Evolutionary conservation across 2,888 invertebrate species (phyloP), one percentile per base, ranked within the genome.

Genomic region (Perizoma affinitatum): DNA sequence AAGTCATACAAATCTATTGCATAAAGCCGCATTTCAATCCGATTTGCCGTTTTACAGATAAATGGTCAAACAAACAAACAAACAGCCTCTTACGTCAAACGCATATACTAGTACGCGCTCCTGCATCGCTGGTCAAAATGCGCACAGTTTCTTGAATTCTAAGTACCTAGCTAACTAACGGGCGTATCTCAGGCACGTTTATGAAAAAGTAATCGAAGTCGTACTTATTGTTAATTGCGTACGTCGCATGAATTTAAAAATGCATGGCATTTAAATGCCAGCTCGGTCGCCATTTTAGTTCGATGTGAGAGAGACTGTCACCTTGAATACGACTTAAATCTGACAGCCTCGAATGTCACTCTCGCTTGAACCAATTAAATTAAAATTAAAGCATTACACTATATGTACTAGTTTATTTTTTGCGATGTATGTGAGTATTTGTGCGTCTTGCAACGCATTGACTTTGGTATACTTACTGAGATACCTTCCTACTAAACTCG

Each of bases 181-280:
- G 81, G 72, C 72, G 69, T 70, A 69, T 73, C 78, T 79, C 74
- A 73, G 78, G 72, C 73, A 77, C 80, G 75, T 85, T 86, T 87
- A 88, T 87, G 87, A 90, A 87, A 87, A 87, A 87, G 87, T 88
- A 86, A 89, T 87, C 86, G 88, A 86, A 86, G 79, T 83, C 78
- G 80, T 85, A 22, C 22, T 22, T 22, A 87, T 87, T 86, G 84
- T 87, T 90, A 90, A 91, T 90, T 91, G 84, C 84, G 79, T 85
- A 83, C 84, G 85, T 82, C 80, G 86, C 76, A 84, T 86, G 88
- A 87, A 86, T 90, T 87, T 90, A 90, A 91, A 91, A 92, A 90
- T 84, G 87, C 85, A 88, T 91, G 92, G 90, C 91, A 91, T 92
- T 92, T 92, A 92, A 91, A 92, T 91, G 90, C 87, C 91, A 92